phyloP scores from a whole-genome alignment of 2,113 vertebrate genomes.

The Lota lota region DNA sequence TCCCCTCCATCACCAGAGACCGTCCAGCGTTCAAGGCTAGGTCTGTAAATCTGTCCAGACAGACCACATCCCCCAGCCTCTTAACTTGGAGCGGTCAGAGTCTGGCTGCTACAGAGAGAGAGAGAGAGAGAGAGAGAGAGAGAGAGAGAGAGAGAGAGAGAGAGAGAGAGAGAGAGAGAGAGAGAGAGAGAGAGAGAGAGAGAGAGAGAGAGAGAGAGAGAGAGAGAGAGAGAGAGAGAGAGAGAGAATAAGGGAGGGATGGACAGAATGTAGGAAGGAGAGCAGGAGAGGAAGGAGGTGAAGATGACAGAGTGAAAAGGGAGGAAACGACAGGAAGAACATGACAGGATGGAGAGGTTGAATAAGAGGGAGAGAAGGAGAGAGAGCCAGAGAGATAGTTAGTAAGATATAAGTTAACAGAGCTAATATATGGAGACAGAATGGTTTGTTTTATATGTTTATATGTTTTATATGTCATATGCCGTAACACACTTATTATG shows the following conservation, averaged over 20 bases:
- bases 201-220: not conserved
- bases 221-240: not conserved
- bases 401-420: too few relatives aligned
- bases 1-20: conserved; percentile 42
- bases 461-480: not conserved
- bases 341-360: not conserved
- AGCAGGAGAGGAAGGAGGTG: not conserved
- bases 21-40: conserved; percentile 74
- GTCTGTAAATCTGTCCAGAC: conserved; percentile 74
- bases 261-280: not conserved
- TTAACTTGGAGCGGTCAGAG: not conserved
- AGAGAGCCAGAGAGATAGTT: not conserved
- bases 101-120: not conserved
- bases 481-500: too few relatives aligned
- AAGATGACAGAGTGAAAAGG: not conserved
- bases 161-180: not conserved
- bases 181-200: not conserved
- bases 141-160: not conserved
- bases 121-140: not conserved
- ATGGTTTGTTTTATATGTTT: too few relatives aligned
- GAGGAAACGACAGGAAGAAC: too few relatives aligned
- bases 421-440: too few relatives aligned
- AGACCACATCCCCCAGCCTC: not conserved
- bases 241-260: not conserved
- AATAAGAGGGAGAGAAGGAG: not conserved